Percentiles rank a stretch among this genome's conserved stretches.
Evolutionary conservation across 2,888 invertebrate genomes (phyloP).

Genomic region (Xanthia togata): DNA sequence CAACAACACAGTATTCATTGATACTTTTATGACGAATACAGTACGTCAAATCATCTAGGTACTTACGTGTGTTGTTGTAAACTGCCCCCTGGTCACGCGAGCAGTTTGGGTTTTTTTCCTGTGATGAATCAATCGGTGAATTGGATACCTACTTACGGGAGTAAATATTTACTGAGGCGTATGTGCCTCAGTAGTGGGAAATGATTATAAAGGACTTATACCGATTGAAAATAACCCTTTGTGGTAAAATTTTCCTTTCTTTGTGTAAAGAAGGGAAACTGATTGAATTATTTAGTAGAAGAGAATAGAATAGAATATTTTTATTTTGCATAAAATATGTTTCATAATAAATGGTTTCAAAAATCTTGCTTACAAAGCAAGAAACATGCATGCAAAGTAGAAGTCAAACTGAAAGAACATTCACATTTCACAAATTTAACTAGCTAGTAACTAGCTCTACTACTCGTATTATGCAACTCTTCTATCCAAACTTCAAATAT

Average conservation of each 20-base stretch:
- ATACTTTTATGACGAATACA: constrained; percentile 6
- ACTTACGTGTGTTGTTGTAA: not conserved
- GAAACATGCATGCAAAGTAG: too few species aligned
- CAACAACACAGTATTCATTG: constrained; percentile 1
- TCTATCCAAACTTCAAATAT: constrained; percentile 19
- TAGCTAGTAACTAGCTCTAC: not conserved
- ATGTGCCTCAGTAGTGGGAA: too few species aligned
- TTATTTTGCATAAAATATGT: not conserved
- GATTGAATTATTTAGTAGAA: not conserved
- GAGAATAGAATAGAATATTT: not conserved
- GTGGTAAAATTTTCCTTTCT: not conserved
- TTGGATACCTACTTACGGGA: not conserved
- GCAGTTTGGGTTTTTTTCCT: constrained; percentile 49
- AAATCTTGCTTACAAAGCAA: too few species aligned
- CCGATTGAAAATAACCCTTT: not conserved
- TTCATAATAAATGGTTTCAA: not conserved
- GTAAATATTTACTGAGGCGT: not conserved
- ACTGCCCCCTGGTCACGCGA: constrained; percentile 20
- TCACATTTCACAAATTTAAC: not conserved
- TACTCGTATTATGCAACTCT: constrained; percentile 21
- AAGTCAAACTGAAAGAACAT: too few species aligned
- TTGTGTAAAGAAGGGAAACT: too few species aligned
- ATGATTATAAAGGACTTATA: not conserved
- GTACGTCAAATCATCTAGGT: not conserved
- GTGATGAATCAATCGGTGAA: constrained; percentile 55